Evolutionary conservation across 92 coral and sea anemone genomes (phyloP).

Genomic region (Diadumene lineata): DNA sequence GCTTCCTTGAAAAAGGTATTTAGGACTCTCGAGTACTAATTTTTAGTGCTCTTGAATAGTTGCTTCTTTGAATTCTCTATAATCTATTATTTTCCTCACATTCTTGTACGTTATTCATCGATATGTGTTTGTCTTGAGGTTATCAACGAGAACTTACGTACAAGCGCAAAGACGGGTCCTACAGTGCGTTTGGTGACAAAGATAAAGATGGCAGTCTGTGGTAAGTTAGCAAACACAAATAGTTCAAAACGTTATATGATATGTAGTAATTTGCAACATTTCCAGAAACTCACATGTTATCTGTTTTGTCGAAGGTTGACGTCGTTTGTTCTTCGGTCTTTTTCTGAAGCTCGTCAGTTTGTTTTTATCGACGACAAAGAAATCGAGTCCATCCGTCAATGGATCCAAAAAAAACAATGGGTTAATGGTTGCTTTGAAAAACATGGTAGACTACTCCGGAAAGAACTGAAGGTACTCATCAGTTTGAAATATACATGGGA

Average conservation of each 20-base stretch:
- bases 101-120: neutral
- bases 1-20: slow-evolving; percentile 76
- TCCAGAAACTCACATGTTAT: neutral
- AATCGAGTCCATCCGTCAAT: slow-evolving; percentile 44
- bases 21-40: too few species aligned
- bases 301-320: slow-evolving; percentile 68
- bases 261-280: too few species aligned
- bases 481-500: neutral
- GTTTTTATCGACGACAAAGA: slow-evolving; percentile 71
- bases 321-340: slow-evolving; percentile 93
- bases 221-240: too few species aligned
- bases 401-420: slow-evolving; percentile 66
- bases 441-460: slow-evolving; percentile 63
- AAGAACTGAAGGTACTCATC: slow-evolving; percentile 65
- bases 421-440: slow-evolving; percentile 72
- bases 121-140: slow-evolving; percentile 37
- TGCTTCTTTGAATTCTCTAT: neutral
- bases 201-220: slow-evolving; percentile 87
- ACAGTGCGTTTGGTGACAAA: slow-evolving; percentile 84
- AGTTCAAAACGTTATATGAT: too few species aligned
- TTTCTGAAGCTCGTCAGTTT: slow-evolving; percentile 81
- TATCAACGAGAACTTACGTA: slow-evolving; percentile 90
- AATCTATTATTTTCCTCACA: neutral
- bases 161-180: slow-evolving; percentile 90
- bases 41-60: neutral